Base-by-base conservation (phyloP, 2,888 invertebrate genomes). In the Hydropsyche betteni region DNA sequence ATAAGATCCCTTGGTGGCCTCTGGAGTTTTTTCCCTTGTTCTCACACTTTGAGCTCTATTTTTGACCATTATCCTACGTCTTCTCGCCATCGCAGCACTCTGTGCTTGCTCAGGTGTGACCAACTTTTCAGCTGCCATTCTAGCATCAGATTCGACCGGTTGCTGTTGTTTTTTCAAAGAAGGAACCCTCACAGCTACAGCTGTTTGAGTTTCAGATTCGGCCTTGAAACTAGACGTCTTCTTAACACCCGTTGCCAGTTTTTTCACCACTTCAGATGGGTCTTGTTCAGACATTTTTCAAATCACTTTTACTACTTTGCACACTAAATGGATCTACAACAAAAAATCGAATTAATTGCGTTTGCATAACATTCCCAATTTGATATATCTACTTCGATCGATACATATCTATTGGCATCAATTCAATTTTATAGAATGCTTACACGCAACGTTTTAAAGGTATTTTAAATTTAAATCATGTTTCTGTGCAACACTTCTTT, bases 61-160 rank as follows among this genome's bases (percentile, higher is more conserved):
- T 81, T 89, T 90, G 0, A 90, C 88, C 58, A 90, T 83, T 79
- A 89, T 90, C 78, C 92, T 87, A 69, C 91, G 87, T 80, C 90
- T 90, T 74, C 90, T 88, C 55, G 86, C 84, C 73, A 90, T 84
- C 16, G 88, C 86, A 82, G 89, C 88, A 82, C 84, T 85, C 78
- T 88, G 85, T 78, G 85, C 85, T 81, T 87, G 86, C 81, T 86
- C 86, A 55, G 84, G 83, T 2, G 85, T 83, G 34, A 85, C 82
- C 80, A 84, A 80, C 12, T 82, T 80, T 77, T 81, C 80, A 36
- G 81, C 78, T 24, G 73, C 80, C 61, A 78, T 74, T 72, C 76
- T 55, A 8, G 73, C 72, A 58, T 85, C 85, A 85, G 85, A 85
- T 79, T 82, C 81, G 44, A 81, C 81, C 12, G 6, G 55, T 55